Base-by-base conservation (phyloP, 2,888 invertebrate species). In the Rotaria macrura region DNA sequence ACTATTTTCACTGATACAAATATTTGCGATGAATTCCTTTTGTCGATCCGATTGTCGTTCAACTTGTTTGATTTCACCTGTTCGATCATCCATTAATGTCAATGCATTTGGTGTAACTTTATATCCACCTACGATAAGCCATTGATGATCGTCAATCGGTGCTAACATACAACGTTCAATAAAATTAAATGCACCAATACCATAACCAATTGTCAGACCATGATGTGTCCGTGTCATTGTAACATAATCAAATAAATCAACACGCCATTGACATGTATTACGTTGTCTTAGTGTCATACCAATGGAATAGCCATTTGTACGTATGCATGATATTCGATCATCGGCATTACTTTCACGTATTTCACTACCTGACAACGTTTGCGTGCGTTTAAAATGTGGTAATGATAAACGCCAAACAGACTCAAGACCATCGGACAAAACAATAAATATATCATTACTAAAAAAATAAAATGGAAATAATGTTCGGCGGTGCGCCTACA, bases 71-170 rank as follows among this genome's bases (percentile, higher is more conserved):
- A 65, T 7, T 65, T 65, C 65, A 38, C 65, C 65, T 1, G 65
- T 65, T 65, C 65, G 65, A 65, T 65, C 65, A 34, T 65, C 65
- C 65, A 65, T 65, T 34, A 65, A 65, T 65, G 65, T 65, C 38
- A 65, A 65, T 17, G 65, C 29, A 65, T 65, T 65, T 34, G 65
- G 65, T 65, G 14, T 65, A 17, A 65, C 65, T 65, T 65, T 17
- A 20, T 17, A 34, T 34, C 65, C 65, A 20, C 34, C 65, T 20
- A 65, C 20, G 38, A 65, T 34, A 20, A 65, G 34, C 65, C 65
- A 65, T 65, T 65, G 65, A 65, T 65, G 65, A 34, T 65, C 34
- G 20, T 65, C 34, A 17, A 65, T 17, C 14, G 65, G 34, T 34
- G 65, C 34, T 34, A 65, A 29, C 65, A 65, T 65, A 34, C 65